Evolutionary conservation across 1,140 invertebrate species (phyloP).

Genomic region (Nebria ingens): DNA sequence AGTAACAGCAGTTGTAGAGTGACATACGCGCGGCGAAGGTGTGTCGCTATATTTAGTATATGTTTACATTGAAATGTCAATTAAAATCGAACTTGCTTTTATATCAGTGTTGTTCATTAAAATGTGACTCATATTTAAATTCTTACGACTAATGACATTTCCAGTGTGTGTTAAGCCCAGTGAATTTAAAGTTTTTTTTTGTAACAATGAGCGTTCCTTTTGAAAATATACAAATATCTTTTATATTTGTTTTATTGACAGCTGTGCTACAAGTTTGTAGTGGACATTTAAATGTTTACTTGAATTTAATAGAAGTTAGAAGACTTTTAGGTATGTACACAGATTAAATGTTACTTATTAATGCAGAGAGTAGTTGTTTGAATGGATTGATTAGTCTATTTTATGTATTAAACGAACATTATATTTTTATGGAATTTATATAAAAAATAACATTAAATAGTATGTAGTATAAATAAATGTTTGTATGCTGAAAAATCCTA

Average conservation of each 20-base stretch:
- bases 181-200: neutral
- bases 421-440: no score
- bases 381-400: no score
- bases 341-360: no score
- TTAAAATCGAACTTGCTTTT: neutral
- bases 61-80: neutral
- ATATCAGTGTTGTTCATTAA: neutral
- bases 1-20: neutral
- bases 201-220: neutral
- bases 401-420: no score
- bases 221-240: neutral
- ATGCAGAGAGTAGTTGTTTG: no score
- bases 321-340: conserved; percentile 9
- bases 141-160: neutral
- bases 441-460: no score
- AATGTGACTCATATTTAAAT: neutral
- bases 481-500: no score
- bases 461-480: no score
- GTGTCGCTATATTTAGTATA: neutral
- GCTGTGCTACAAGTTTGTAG: conserved; percentile 17
- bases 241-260: conserved; percentile 22
- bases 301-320: conserved; percentile 6
- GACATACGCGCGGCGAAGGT: neutral
- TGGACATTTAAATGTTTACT: conserved; percentile 13
- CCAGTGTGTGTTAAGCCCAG: neutral